Percentiles rank a stretch among this genome's conserved stretches.
Conservation (phyloP, 2,888 invertebrate species). For the Meliscaeva auricollis region DNA sequence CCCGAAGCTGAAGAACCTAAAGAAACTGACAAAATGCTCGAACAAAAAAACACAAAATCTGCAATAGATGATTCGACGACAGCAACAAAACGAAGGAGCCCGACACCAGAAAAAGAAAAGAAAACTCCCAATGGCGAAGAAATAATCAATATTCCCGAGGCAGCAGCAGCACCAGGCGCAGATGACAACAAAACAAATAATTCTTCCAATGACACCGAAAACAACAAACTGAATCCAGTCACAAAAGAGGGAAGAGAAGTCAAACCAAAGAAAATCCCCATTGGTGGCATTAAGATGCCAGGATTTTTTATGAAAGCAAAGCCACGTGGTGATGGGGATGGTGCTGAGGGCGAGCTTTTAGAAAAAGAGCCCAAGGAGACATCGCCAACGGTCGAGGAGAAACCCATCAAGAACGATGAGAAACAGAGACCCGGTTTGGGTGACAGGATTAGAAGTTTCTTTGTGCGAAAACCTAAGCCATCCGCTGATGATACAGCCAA, state of each 20-base stretch:
- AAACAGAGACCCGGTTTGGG: constrained; percentile 82
- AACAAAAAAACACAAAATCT: constrained; percentile 66
- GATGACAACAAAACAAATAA: constrained; percentile 55
- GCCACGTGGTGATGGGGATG: constrained; percentile 87
- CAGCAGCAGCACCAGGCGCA: constrained; percentile 69
- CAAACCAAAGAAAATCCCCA: constrained; percentile 92
- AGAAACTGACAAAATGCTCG: constrained; percentile 84
- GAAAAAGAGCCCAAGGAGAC: constrained; percentile 84
- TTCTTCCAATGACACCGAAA: constrained; percentile 77
- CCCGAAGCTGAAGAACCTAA: constrained; percentile 83
- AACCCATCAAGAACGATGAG: constrained; percentile 78
- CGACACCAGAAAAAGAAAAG: constrained; percentile 80
- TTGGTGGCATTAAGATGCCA: constrained; percentile 94
- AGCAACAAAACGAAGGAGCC: constrained; percentile 77
- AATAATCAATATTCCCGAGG: constrained; percentile 82
- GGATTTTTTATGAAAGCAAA: constrained; percentile 92
- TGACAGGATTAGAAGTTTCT: constrained; percentile 86
- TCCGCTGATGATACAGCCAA: constrained; percentile 82
- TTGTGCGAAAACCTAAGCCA: constrained; percentile 84
- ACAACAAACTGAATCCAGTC: constrained; percentile 79
- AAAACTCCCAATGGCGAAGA: constrained; percentile 80
- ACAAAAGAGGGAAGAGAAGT: constrained; percentile 90
- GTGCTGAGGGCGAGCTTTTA: constrained; percentile 84
- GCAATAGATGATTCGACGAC: constrained; percentile 71
- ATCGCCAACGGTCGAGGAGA: constrained; percentile 76